Conservation (phyloP, 37 sponge, comb jelly and placozoan species). For the Crambe crambe region DNA sequence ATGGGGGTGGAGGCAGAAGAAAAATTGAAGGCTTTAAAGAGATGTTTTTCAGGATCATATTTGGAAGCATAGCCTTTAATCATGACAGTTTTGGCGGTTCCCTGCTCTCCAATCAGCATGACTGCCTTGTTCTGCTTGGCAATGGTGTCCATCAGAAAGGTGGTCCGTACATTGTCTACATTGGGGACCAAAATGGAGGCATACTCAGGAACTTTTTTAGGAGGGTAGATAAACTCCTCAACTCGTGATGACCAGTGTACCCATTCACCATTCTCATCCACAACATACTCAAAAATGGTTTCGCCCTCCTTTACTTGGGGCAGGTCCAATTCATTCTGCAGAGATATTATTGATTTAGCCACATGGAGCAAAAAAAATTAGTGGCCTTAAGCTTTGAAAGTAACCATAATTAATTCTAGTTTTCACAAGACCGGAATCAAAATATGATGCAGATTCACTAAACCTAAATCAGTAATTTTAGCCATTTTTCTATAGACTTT, state of each 20-base stretch:
- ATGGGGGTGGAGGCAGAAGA: slow-evolving; percentile 95
- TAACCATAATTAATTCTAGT: too few species aligned
- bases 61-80: slow-evolving; percentile 84
- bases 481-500: too few species aligned
- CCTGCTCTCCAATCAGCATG: slow-evolving; percentile 95
- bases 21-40: slow-evolving; percentile 95
- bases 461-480: too few species aligned
- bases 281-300: slow-evolving; percentile 98
- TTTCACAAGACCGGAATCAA: too few species aligned
- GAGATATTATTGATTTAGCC: too few species aligned
- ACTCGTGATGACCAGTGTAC: slow-evolving; percentile 82
- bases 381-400: too few species aligned
- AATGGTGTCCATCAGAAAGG: slow-evolving; percentile 92
- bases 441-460: too few species aligned
- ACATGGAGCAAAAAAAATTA: too few species aligned
- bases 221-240: slow-evolving; percentile 87
- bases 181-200: slow-evolving; percentile 97
- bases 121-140: slow-evolving; percentile 92
- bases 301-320: slow-evolving; percentile 79
- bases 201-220: slow-evolving; percentile 86
- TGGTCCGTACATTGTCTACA: slow-evolving; percentile 97
- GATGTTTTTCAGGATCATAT: slow-evolving; percentile 91
- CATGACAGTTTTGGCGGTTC: slow-evolving; percentile 98
- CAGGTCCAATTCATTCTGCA: slow-evolving; percentile 65
- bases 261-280: slow-evolving; percentile 82